Conservation (phyloP, 2,113 vertebrate species). For the Platysteira castanea region DNA sequence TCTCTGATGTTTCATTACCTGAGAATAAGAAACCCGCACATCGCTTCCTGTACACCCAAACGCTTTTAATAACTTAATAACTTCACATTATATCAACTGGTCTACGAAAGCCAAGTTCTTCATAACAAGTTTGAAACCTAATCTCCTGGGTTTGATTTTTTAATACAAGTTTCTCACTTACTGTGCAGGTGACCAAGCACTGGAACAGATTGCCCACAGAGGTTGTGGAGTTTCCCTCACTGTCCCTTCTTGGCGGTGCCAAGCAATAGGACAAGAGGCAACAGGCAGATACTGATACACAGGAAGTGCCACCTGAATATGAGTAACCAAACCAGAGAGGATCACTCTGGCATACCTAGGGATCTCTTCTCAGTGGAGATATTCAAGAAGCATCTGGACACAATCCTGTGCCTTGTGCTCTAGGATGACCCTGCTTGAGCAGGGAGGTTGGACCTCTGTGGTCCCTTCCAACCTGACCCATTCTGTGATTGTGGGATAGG, state of each 20-base stretch:
- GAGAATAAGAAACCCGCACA: too few relatives aligned
- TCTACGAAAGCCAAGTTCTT: too few relatives aligned
- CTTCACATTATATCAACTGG: too few relatives aligned
- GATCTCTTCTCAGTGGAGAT: background rate
- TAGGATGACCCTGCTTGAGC: background rate
- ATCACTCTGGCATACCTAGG: background rate
- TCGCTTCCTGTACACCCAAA: too few relatives aligned
- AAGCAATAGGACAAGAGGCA: background rate
- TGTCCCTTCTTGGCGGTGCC: background rate
- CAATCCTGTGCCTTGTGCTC: background rate
- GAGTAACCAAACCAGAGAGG: background rate
- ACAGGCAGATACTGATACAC: background rate
- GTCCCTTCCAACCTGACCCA: background rate
- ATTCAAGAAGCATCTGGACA: background rate
- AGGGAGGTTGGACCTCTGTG: background rate
- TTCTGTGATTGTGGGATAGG: background rate
- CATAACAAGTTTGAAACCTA: background rate
- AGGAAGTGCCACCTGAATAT: background rate
- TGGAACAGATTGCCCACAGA: background rate
- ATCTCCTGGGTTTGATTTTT: background rate
- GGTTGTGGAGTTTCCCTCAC: background rate
- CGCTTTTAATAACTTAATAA: too few relatives aligned
- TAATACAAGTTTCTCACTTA: background rate
- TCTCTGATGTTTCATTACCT: too few relatives aligned
- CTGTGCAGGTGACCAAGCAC: background rate